Evolutionary conservation across 64 coral and sea anemone genomes (phyloP).

Genomic region (Dendrophyllia cribrosa): DNA sequence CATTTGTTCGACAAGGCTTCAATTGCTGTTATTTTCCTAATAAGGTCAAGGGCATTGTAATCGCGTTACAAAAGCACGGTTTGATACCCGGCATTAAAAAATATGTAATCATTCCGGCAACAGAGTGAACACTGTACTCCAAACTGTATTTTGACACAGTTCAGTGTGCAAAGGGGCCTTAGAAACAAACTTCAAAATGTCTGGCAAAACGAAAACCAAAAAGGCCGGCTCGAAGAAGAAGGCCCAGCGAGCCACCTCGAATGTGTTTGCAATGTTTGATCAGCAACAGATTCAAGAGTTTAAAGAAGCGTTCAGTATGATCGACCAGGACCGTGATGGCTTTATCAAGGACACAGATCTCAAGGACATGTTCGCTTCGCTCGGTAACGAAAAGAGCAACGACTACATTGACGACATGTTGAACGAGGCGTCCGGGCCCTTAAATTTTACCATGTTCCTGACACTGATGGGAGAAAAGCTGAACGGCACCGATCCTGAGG

Average conservation of each 20-base stretch:
- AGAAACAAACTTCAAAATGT: conserved; percentile 10
- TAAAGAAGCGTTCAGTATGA: conserved; percentile 77
- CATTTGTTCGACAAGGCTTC: not conserved
- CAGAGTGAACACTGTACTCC: not conserved
- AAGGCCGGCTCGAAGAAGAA: conserved; percentile 68
- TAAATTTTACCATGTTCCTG: conserved; percentile 80
- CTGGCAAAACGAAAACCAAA: conserved; percentile 54
- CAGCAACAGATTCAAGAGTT: conserved; percentile 80
- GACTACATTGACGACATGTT: conserved; percentile 63
- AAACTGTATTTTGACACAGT: not conserved
- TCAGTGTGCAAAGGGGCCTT: not conserved
- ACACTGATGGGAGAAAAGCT: conserved; percentile 75
- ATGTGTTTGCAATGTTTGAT: conserved; percentile 79
- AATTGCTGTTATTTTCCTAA: not conserved
- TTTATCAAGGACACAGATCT: conserved; percentile 71
- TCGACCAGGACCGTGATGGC: conserved; percentile 70
- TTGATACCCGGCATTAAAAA: conserved; percentile 41
- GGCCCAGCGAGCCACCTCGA: conserved; percentile 70
- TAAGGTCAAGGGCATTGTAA: conserved; percentile 53
- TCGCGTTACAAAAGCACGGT: conserved; percentile 4
- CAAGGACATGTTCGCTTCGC: conserved; percentile 58
- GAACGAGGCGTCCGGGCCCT: conserved; percentile 48
- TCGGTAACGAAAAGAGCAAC: conserved; percentile 49
- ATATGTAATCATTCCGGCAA: conserved; percentile 9
- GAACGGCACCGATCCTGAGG: conserved; percentile 70